Evolutionary conservation across 2,113 vertebrate species (phyloP).

Genomic region (Pterocles gutturalis): DNA sequence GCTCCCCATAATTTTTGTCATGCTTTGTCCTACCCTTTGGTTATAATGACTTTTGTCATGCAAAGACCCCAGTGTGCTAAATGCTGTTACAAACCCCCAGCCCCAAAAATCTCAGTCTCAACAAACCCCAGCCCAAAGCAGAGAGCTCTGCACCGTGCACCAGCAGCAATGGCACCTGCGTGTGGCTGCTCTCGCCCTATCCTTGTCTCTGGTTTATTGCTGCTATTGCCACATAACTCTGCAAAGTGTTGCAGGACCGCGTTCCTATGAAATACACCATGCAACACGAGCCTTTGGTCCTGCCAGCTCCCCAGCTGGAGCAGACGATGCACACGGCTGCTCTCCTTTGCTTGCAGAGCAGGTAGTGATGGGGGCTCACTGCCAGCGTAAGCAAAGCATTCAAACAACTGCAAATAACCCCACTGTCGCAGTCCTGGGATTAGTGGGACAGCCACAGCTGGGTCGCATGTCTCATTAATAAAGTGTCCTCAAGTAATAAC

Average conservation of each 20-base stretch:
- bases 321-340: accelerated
- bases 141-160: neutral
- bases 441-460: neutral
- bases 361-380: neutral
- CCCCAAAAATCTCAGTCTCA: neutral
- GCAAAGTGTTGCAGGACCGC: neutral
- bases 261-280: accelerated
- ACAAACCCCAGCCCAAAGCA: accelerated
- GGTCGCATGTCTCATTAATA: accelerated
- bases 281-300: neutral
- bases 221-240: neutral
- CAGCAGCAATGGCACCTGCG: neutral
- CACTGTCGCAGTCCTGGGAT: accelerated
- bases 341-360: neutral
- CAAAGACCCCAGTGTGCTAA: neutral
- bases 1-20: accelerated
- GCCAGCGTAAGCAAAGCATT: neutral
- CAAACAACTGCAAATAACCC: neutral
- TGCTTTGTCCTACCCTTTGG: neutral
- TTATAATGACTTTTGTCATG: neutral
- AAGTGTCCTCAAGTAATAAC: neutral
- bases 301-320: neutral
- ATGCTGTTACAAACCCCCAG: neutral
- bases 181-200: accelerated
- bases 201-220: neutral